These are phyloP conservation scores for Gambusia yucatana DNA, from an alignment of 2,797 vertebrate species.

Conservation along the genomic window DNA sequence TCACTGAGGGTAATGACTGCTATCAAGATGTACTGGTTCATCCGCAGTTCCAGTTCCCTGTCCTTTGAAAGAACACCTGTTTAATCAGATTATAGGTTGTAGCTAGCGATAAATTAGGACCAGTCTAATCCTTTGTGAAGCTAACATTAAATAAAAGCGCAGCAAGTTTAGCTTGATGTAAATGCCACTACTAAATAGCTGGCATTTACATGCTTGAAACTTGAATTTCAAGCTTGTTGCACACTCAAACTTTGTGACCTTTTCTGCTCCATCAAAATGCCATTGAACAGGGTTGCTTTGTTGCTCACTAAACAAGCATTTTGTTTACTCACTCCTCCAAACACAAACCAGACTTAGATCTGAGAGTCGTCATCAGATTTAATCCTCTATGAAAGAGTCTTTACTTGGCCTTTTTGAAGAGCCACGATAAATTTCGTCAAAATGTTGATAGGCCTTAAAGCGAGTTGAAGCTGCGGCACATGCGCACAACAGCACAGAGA, in stretches of 20 bases:
- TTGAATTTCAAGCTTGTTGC: constrained; percentile 5
- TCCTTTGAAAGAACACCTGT: neutral
- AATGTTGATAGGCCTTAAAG: constrained; percentile 29
- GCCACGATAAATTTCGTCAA: constrained; percentile 13
- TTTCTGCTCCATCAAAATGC: neutral
- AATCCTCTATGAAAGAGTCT: constrained; percentile 27
- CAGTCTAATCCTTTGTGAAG: neutral
- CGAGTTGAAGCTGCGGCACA: constrained; percentile 18
- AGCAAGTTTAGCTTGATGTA: neutral
- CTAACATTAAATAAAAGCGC: neutral
- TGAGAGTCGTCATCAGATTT: constrained; percentile 8
- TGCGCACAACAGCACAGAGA: neutral
- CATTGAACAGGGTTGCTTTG: neutral
- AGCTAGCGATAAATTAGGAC: neutral
- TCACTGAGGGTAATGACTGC: neutral
- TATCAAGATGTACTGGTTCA: neutral
- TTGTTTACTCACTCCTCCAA: constrained; percentile 23
- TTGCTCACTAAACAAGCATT: constrained; percentile 8
- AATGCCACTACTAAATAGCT: neutral
- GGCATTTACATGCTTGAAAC: too few species aligned
- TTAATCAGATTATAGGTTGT: neutral
- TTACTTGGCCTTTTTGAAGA: constrained; percentile 22
- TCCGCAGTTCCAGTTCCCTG: neutral
- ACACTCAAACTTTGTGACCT: neutral
- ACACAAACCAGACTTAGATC: constrained; percentile 3